Evolutionary conservation across 1,140 invertebrate species (phyloP).

Genomic region (Trichonephila clavipes): DNA sequence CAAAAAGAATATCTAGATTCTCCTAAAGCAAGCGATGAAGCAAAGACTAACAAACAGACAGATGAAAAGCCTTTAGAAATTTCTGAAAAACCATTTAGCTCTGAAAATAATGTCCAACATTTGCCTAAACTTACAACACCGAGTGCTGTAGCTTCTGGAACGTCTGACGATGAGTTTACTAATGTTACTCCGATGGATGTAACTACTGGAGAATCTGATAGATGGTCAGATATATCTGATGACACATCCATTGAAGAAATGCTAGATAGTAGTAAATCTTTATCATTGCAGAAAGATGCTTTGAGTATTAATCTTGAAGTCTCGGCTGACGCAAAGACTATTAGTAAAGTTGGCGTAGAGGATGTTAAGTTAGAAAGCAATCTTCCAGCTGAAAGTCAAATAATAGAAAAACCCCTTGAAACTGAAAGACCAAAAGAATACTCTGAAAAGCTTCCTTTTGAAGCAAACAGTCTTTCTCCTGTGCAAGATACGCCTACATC

Average conservation of each 20-base stretch:
- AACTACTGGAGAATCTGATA: conserved; percentile 61
- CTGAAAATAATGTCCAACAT: not conserved
- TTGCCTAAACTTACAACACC: not conserved
- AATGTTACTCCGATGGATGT: conserved; percentile 65
- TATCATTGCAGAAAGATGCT: conserved; percentile 19
- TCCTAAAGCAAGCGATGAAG: not conserved
- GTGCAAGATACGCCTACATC: not conserved
- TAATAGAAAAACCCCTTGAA: not conserved
- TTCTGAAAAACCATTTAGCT: not conserved
- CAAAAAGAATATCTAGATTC: not conserved
- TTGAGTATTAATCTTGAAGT: not conserved
- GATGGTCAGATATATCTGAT: conserved; percentile 64
- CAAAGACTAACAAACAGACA: not conserved
- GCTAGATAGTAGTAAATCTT: not conserved
- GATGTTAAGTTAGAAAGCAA: not conserved
- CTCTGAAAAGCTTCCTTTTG: not conserved
- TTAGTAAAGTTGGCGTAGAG: not conserved
- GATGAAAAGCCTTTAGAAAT: not conserved
- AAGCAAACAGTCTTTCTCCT: not conserved
- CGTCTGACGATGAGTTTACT: conserved; percentile 71
- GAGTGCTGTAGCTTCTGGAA: not conserved
- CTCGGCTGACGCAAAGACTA: not conserved
- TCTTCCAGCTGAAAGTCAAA: not conserved
- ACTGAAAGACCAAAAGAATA: not conserved
- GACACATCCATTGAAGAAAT: conserved; percentile 54